These are phyloP conservation scores for Rutpela maculata DNA, from an alignment of 2,888 invertebrate genomes.

Conservation along the genomic window DNA sequence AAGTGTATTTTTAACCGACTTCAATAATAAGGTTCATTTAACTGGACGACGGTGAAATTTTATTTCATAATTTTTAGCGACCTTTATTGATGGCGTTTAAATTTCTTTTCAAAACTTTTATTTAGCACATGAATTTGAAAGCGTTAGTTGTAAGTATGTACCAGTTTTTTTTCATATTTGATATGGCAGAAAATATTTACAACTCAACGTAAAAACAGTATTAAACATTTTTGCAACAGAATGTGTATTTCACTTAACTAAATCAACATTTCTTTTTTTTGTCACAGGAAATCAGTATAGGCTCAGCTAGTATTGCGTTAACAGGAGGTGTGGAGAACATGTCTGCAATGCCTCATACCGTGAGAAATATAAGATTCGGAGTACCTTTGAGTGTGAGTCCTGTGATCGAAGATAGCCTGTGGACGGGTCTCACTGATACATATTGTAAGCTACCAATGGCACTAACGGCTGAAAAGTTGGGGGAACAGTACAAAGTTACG, in stretches of 20 bases:
- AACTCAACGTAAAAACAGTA: no score
- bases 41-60: no score
- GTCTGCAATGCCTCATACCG: constrained; percentile 93
- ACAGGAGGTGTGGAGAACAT: constrained; percentile 97
- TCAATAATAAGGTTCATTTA: no score
- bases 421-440: constrained; percentile 91
- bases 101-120: no score
- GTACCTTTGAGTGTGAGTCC: constrained; percentile 86
- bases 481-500: constrained; percentile 87
- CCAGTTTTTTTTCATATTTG: no score
- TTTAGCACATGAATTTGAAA: no score
- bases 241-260: neutral
- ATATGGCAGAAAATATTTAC: no score
- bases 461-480: constrained; percentile 95
- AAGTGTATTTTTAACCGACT: no score
- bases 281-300: constrained; percentile 85
- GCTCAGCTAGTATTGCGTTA: constrained; percentile 89
- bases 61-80: no score
- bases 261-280: neutral
- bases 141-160: no score
- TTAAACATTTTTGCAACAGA: neutral
- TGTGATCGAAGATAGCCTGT: constrained; percentile 91
- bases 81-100: no score
- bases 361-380: constrained; percentile 91
- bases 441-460: constrained; percentile 97